phyloP scores from a whole-genome alignment of 2,113 vertebrate genomes.

The Festucalex cinctus region DNA sequence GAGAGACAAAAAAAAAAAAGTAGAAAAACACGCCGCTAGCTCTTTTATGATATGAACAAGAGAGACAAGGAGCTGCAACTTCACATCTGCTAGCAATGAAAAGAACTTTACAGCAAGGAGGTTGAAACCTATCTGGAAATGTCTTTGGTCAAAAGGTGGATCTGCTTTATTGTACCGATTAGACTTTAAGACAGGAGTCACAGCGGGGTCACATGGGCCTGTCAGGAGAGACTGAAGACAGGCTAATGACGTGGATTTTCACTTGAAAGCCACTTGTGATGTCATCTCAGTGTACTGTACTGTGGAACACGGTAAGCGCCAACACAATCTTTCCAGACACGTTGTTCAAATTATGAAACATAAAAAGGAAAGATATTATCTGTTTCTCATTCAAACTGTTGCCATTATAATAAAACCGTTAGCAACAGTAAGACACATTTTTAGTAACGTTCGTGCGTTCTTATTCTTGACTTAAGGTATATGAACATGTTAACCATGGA shows the following conservation, averaged over 20 bases:
- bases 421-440: background rate
- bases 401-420: background rate
- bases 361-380: background rate
- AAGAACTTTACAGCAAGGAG: conserved; percentile 9
- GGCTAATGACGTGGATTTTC: conserved; percentile 17
- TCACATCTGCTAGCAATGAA: conserved; percentile 2
- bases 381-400: background rate
- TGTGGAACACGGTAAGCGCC: background rate
- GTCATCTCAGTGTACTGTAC: background rate
- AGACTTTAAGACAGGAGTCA: conserved; percentile 26
- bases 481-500: background rate
- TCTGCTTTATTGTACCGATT: conserved; percentile 13
- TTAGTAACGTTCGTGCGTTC: background rate
- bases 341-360: background rate
- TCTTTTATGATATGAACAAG: conserved; percentile 23
- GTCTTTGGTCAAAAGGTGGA: conserved; percentile 10
- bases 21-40: conserved; percentile 14
- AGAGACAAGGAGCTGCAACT: conserved; percentile 13
- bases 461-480: background rate
- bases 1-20: conserved; percentile 44
- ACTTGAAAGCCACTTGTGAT: background rate
- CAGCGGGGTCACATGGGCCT: background rate
- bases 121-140: conserved; percentile 13
- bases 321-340: background rate
- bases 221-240: conserved; percentile 7